phyloP scores from a whole-genome alignment of 2,797 vertebrate genomes.

The Ptychadena robeensis region DNA sequence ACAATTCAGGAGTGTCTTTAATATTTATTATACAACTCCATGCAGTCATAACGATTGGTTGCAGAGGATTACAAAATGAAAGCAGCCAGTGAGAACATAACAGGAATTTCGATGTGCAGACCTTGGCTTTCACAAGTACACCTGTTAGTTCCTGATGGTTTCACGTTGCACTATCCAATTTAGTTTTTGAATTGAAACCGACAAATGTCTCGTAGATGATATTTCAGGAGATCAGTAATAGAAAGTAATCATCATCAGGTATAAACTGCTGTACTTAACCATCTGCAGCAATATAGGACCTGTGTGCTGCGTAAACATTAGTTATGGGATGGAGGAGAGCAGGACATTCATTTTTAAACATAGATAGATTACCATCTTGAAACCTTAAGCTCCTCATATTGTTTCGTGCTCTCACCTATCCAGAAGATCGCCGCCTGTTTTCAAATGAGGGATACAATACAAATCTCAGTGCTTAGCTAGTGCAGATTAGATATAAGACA shows the following conservation, averaged over 20 bases:
- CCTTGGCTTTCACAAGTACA: background rate
- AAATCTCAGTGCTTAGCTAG: background rate
- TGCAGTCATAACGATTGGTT: background rate
- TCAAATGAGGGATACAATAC: background rate
- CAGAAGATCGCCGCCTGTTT: background rate
- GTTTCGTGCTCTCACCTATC: background rate
- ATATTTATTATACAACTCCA: background rate
- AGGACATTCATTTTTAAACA: background rate
- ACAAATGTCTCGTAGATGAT: background rate
- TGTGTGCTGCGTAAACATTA: too few species aligned
- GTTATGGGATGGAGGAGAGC: too few species aligned
- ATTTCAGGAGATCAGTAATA: background rate
- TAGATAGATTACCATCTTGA: background rate
- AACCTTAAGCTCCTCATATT: background rate
- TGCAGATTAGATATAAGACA: too few species aligned
- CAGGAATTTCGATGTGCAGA: background rate
- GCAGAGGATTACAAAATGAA: background rate
- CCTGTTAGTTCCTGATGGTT: background rate
- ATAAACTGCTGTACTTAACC: too few species aligned
- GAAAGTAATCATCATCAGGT: too few species aligned
- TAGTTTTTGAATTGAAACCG: background rate
- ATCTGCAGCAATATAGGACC: too few species aligned
- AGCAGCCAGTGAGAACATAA: background rate
- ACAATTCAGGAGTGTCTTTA: too few species aligned
- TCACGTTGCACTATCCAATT: background rate